phyloP scores from a whole-genome alignment of 2,113 vertebrate genomes.

The Myotis yumanensis region DNA sequence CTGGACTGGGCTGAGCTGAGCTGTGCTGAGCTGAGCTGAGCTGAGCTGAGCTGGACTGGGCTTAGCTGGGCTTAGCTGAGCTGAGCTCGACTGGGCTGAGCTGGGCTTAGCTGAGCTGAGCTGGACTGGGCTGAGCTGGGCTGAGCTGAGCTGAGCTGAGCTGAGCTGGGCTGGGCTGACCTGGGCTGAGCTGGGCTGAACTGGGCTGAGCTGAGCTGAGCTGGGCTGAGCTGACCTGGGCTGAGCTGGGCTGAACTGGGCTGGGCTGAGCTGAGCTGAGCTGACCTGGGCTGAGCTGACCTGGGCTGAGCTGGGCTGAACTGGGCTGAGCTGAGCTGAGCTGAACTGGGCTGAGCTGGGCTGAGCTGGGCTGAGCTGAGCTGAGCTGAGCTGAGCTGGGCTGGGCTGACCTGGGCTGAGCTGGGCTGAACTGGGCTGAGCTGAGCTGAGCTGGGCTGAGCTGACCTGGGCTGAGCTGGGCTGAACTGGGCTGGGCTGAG shows the following conservation, averaged over 20 bases:
- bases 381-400: fast-evolving
- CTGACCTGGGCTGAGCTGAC: fast-evolving
- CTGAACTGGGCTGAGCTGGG: fast-evolving
- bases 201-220: fast-evolving
- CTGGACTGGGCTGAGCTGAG: fast-evolving
- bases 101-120: fast-evolving
- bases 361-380: fast-evolving
- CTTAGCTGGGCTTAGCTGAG: fast-evolving
- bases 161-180: fast-evolving
- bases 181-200: not conserved
- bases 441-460: fast-evolving
- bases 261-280: fast-evolving
- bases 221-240: fast-evolving
- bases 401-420: fast-evolving
- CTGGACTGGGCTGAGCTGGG: fast-evolving
- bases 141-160: fast-evolving
- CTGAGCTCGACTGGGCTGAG: fast-evolving
- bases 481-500: fast-evolving
- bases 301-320: not conserved
- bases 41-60: fast-evolving
- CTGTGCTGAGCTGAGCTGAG: fast-evolving
- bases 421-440: fast-evolving
- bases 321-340: fast-evolving
- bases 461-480: fast-evolving
- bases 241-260: fast-evolving